Evolutionary conservation across 2,797 vertebrate species (phyloP).

Genomic region (Nyctalus aviator): DNA sequence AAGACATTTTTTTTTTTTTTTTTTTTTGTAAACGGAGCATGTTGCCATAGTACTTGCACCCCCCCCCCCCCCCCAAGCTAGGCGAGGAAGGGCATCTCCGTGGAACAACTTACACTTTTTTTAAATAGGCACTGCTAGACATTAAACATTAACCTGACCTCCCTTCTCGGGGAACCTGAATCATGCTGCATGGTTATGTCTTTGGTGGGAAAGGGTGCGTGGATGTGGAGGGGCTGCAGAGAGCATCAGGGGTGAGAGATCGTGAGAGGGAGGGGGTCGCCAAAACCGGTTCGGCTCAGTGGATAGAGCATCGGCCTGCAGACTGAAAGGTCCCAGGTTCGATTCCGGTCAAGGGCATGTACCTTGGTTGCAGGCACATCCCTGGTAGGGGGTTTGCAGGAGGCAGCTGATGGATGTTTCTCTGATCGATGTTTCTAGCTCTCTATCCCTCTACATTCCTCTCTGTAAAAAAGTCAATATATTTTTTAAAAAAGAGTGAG

Average conservation of each 20-base stretch:
- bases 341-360: too few species aligned
- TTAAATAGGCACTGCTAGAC: constrained; percentile 46
- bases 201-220: not conserved
- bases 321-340: too few species aligned
- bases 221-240: not conserved
- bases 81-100: not conserved
- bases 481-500: too few species aligned
- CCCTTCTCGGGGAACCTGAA: not conserved
- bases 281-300: too few species aligned
- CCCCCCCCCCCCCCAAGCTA: not conserved
- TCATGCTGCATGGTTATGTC: not conserved
- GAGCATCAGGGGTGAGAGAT: rapidly evolving
- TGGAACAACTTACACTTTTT: not conserved
- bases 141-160: constrained; percentile 39
- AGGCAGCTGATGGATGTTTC: too few species aligned
- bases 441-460: too few species aligned
- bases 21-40: not conserved
- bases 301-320: too few species aligned
- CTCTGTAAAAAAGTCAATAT: too few species aligned
- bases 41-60: not conserved
- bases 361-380: too few species aligned
- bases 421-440: too few species aligned
- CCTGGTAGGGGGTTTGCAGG: too few species aligned
- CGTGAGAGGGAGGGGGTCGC: too few species aligned
- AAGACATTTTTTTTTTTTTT: rapidly evolving